Conservation (phyloP, 1,140 invertebrate species). For the Maconellicoccus hirsutus region DNA sequence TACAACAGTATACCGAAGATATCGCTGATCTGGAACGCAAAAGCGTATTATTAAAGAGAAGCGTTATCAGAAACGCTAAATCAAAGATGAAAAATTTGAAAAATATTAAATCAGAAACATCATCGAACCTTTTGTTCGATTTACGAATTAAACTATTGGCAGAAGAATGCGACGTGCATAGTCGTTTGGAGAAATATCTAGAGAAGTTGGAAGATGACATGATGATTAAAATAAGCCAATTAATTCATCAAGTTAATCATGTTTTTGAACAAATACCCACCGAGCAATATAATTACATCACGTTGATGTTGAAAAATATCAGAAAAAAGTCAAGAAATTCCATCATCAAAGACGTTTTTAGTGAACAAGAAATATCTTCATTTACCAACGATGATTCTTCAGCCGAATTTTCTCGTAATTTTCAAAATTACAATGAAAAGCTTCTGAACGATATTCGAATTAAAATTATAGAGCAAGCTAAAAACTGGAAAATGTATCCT, state of each 20-base stretch:
- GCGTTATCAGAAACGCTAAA: background rate
- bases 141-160: background rate
- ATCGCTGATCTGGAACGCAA: background rate
- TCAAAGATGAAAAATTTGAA: background rate
- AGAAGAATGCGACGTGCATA: constrained; percentile 6
- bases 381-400: background rate
- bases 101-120: background rate
- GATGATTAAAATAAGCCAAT: background rate
- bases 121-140: background rate
- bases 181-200: background rate
- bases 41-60: background rate
- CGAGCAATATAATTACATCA: background rate
- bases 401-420: background rate
- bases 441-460: background rate
- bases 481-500: background rate
- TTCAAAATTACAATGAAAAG: background rate
- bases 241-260: background rate
- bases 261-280: background rate
- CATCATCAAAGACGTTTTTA: background rate
- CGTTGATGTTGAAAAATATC: constrained; percentile 1
- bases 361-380: background rate
- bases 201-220: background rate
- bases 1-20: background rate
- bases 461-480: background rate
- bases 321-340: background rate